A percentile compares a stretch with the other conserved stretches of the same genome.
Evolutionary conservation across 2,797 vertebrate species (phyloP).

Genomic region (Botia kubotai): DNA sequence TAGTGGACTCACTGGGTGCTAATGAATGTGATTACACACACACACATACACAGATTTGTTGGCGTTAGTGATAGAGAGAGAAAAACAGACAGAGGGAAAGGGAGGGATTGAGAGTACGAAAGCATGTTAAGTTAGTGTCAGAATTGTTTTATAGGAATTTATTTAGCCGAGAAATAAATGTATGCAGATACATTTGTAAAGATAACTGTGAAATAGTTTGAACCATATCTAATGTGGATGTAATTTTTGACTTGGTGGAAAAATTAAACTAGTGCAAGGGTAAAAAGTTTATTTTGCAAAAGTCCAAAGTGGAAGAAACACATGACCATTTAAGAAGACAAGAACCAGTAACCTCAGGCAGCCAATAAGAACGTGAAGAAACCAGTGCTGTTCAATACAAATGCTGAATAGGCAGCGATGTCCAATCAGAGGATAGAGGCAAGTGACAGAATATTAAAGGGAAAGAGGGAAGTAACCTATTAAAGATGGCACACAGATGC

Average conservation of each 20-base stretch:
- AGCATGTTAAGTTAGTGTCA: not conserved
- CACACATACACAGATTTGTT: too few relatives aligned
- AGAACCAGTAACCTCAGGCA: not conserved
- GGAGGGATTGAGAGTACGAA: not conserved
- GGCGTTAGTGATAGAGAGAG: not conserved
- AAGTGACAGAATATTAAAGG: not conserved
- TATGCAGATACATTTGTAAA: too few relatives aligned
- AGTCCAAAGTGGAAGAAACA: too few relatives aligned
- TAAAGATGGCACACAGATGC: conserved; percentile 36
- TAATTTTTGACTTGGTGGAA: too few relatives aligned
- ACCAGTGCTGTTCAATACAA: not conserved
- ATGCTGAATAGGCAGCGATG: not conserved
- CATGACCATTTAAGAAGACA: not conserved
- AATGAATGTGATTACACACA: conserved; percentile 27
- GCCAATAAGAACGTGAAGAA: not conserved
- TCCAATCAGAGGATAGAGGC: conserved; percentile 10
- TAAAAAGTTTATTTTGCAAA: too few relatives aligned
- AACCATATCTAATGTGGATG: too few relatives aligned
- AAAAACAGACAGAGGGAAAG: not conserved
- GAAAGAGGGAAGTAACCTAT: conserved; percentile 3
- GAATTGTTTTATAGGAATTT: not conserved
- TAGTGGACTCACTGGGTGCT: conserved; percentile 37
- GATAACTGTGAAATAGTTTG: too few relatives aligned
- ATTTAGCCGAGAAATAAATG: not conserved
- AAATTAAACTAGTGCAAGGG: too few relatives aligned